Evolutionary conservation across 2,113 vertebrate species (phyloP).

Genomic region (Gasterosteus nipponicus): DNA sequence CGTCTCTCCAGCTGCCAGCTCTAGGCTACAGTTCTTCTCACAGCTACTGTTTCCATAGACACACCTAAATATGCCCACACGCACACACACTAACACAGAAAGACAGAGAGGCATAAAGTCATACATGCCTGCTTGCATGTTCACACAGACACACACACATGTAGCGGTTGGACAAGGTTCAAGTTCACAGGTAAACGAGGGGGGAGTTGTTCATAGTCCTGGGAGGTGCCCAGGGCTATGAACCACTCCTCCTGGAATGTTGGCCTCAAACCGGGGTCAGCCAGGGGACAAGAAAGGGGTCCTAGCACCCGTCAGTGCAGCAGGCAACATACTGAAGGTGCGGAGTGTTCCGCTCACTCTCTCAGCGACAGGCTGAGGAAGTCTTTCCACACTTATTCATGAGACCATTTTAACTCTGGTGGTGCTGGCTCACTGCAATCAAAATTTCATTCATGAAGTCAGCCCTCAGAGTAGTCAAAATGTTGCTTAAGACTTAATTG

Average conservation of each 20-base stretch:
- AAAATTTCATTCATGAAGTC: neutral
- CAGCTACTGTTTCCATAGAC: slow-evolving; percentile 20
- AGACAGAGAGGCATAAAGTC: neutral
- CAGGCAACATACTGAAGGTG: slow-evolving; percentile 6
- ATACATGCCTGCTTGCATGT: neutral
- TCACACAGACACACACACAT: slow-evolving; percentile 10
- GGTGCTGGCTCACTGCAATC: neutral
- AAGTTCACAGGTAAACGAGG: slow-evolving; percentile 65
- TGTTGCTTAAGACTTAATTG: neutral
- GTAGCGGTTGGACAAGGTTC: slow-evolving; percentile 42
- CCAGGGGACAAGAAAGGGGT: slow-evolving; percentile 17
- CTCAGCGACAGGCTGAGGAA: slow-evolving; percentile 13
- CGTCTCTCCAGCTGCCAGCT: slow-evolving; percentile 7
- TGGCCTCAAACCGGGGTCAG: slow-evolving; percentile 43
- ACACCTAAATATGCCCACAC: neutral
- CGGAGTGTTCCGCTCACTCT: slow-evolving; percentile 18
- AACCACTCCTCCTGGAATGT: slow-evolving; percentile 23
- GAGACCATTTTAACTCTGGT: neutral
- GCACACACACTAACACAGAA: neutral
- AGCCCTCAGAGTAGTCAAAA: neutral
- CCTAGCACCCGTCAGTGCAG: neutral
- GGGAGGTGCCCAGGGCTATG: slow-evolving; percentile 44
- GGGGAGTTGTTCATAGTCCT: slow-evolving; percentile 4
- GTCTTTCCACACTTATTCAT: slow-evolving; percentile 22
- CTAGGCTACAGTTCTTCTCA: slow-evolving; percentile 16